Evolutionary conservation across 2,113 vertebrate genomes (phyloP), one percentile per base, ranked within the genome.

Genomic region (Equus przewalskii): DNA sequence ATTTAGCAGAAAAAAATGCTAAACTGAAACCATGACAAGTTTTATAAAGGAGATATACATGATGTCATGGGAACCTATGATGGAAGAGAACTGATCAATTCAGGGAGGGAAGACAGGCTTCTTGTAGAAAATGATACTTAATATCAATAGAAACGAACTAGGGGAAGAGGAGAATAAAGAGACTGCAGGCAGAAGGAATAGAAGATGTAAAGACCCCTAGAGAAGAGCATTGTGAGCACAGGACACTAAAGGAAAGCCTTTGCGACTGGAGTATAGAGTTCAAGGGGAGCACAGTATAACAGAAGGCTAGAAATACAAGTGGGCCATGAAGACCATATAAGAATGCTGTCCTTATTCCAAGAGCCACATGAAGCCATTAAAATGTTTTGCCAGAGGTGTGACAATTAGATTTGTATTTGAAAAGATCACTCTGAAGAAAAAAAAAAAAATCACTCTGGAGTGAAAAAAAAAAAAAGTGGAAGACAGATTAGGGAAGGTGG

Each of bases 21-120:
- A 81, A 95, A 76, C n/a, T 80, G 70, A 73, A 96, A 86, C 44
- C 76, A 83, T 70, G 46, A 89, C 24, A 73, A 69, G 24, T 79
- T 79, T 96, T 87, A 82, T 86, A 33, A 89, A 85, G 75, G 54
- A 78, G 60, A 84, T 64, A 70, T 30, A 82, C 12, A 72, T 51
- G 41, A 70, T 56, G 24, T 76, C 80, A 86, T 18, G 1, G 54
- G 8, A 87, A 41, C 22, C 24, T 89, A 51, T 58, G 30, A 76
- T 28, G 16, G 46, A 24, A 82, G 73, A 70, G 6, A 83, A 44
- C 2, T 36, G 44, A 86, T 78, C 33, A 82, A 28, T 80, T 96
- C 54, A 62, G 9, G 56, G 8, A n/a, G 62, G n/a, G 62, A 33
- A 69, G 15, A 26, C 22, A 65, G 44, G 64, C 56, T 91, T 81